These are phyloP conservation scores for Gnathonemus longibarbis DNA, from an alignment of 2,113 vertebrate species.

Conservation along the genomic window DNA sequence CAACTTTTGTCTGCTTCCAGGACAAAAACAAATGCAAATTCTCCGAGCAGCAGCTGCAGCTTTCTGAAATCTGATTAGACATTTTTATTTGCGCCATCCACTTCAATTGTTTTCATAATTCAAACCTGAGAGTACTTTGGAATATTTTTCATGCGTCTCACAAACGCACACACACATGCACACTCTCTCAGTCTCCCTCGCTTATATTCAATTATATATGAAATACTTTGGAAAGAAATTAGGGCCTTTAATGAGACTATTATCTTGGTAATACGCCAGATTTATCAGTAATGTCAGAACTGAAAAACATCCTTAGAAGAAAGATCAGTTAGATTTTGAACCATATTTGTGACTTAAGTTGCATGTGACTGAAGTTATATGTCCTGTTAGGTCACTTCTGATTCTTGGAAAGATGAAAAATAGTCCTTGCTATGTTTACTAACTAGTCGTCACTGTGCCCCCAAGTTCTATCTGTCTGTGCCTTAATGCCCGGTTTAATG, in stretches of 20 bases:
- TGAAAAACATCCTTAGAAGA: neutral
- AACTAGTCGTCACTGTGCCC: neutral
- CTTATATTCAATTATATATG: neutral
- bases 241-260: constrained; percentile 4
- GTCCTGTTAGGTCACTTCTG: neutral
- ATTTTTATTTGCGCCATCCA: constrained; percentile 17
- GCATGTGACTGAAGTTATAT: neutral
- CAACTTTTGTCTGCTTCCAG: neutral
- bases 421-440: neutral
- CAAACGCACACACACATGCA: neutral
- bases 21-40: constrained; percentile 23
- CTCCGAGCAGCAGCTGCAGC: constrained; percentile 20
- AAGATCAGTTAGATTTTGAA: neutral
- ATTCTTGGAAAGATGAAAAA: neutral
- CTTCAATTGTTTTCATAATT: constrained; percentile 29
- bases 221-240: constrained; percentile 13
- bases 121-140: neutral
- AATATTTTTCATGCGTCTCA: constrained; percentile 1
- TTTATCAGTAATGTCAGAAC: neutral
- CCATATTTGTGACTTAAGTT: neutral
- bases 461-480: neutral
- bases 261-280: neutral
- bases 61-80: constrained; percentile 22
- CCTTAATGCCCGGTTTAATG: neutral
- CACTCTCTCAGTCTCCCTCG: neutral